Conservation (phyloP, 1,140 invertebrate species). For the Leptoteleia sp. region DNA sequence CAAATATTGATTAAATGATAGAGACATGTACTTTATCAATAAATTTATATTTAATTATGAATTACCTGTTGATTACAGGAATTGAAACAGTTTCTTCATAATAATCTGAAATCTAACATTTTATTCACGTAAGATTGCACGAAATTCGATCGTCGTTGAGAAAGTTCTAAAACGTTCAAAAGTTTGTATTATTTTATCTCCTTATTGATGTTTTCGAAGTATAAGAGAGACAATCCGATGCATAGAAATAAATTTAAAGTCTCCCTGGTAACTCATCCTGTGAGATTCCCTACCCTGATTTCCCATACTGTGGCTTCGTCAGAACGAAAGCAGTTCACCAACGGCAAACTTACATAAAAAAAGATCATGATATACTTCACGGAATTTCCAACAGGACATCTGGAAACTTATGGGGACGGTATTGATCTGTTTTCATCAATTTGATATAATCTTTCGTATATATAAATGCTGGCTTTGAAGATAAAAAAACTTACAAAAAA, state of each 20-base stretch:
- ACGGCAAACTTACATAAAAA: constrained; percentile 38
- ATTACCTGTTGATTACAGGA: too few species aligned
- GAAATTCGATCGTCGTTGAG: constrained; percentile 6
- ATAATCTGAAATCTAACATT: constrained; percentile 8
- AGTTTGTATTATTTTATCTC: constrained; percentile 45
- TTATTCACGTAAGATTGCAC: constrained; percentile 4
- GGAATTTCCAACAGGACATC: constrained; percentile 42
- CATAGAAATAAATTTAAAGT: constrained; percentile 55
- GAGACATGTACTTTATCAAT: too few species aligned
- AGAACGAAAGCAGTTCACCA: constrained; percentile 14
- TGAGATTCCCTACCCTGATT: constrained; percentile 28
- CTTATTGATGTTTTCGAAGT: constrained; percentile 39
- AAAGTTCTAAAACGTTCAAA: constrained; percentile 7
- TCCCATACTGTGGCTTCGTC: constrained; percentile 13
- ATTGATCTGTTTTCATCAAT: constrained; percentile 48
- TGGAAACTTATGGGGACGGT: constrained; percentile 35
- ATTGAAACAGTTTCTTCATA: neutral
- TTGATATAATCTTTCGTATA: constrained; percentile 25
- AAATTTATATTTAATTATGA: too few species aligned
- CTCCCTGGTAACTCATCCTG: constrained; percentile 27
- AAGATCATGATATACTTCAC: constrained; percentile 42
- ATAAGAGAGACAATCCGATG: constrained; percentile 34
- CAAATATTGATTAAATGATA: too few species aligned
- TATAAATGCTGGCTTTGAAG: constrained; percentile 1
- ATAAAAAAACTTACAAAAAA: neutral